phyloP scores from a whole-genome alignment of 2,797 vertebrate species.

The Catamblyrhynchus diadema region DNA sequence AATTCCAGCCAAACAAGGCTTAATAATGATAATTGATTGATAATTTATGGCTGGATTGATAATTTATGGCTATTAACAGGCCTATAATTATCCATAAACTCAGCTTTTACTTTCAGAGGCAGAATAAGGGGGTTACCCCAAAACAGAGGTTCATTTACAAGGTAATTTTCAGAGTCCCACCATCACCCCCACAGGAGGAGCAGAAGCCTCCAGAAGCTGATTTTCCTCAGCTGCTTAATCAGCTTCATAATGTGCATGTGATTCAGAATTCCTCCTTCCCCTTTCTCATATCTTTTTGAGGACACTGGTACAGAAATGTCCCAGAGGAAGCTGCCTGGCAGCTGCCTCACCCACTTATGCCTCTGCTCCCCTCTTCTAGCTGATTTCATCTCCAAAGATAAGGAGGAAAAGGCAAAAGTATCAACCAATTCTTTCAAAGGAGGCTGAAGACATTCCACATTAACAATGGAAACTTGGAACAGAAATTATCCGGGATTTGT shows the following conservation, averaged over 20 bases:
- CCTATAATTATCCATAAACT: background rate
- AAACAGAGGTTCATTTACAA: background rate
- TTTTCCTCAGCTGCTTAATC: background rate
- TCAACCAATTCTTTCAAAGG: background rate
- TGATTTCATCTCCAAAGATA: background rate
- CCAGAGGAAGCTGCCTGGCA: background rate
- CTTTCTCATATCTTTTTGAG: background rate
- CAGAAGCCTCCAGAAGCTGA: background rate
- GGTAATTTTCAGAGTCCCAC: background rate
- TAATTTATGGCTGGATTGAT: background rate
- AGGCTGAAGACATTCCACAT: background rate
- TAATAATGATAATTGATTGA: background rate
- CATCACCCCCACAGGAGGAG: background rate
- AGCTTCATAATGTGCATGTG: background rate
- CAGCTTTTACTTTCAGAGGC: background rate
- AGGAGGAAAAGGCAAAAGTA: background rate
- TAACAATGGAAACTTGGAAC: fast-evolving
- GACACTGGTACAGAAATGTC: background rate
- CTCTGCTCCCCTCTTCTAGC: background rate
- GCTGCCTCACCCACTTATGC: background rate
- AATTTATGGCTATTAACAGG: background rate
- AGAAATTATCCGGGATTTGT: background rate
- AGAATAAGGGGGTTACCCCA: background rate
- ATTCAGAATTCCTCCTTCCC: background rate
- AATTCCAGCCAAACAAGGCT: background rate